Conservation (phyloP, 1,140 invertebrate species). For the Heliconius nattereri region DNA sequence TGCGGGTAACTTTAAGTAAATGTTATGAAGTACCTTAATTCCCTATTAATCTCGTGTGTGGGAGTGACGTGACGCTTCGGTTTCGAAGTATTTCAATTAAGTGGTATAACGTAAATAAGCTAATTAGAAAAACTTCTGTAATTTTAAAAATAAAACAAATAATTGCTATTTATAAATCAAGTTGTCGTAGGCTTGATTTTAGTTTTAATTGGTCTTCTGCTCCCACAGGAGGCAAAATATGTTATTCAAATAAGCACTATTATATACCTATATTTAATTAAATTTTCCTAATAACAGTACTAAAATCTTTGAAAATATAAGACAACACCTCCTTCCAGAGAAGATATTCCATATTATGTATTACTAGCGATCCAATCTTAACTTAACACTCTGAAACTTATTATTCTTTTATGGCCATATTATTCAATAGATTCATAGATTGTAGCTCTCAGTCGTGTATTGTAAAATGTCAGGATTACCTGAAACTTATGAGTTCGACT, state of each 20-base stretch:
- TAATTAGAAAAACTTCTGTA: background rate
- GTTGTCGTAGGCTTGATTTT: background rate
- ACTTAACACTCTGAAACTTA: too few species aligned
- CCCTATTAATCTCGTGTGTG: background rate
- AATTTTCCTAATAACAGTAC: background rate
- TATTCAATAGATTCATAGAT: too few species aligned
- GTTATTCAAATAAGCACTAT: too few species aligned
- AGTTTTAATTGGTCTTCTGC: background rate
- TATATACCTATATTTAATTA: background rate
- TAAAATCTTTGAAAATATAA: too few species aligned
- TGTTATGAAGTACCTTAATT: slow-evolving; percentile 17
- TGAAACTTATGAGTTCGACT: too few species aligned
- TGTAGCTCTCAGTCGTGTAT: too few species aligned
- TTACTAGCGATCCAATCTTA: background rate
- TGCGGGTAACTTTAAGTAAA: slow-evolving; percentile 14
- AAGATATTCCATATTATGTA: background rate
- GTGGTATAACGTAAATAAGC: background rate
- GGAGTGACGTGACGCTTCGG: background rate
- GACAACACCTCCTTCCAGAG: too few species aligned
- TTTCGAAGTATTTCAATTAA: background rate
- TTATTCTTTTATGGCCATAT: too few species aligned
- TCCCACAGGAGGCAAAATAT: background rate
- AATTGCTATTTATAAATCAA: background rate
- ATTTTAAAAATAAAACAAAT: background rate
- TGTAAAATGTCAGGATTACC: too few species aligned